Percentiles rank a stretch among this genome's conserved stretches.
Evolutionary conservation across 2,888 invertebrate species (phyloP).

Genomic region (Linnaemya vulpina): DNA sequence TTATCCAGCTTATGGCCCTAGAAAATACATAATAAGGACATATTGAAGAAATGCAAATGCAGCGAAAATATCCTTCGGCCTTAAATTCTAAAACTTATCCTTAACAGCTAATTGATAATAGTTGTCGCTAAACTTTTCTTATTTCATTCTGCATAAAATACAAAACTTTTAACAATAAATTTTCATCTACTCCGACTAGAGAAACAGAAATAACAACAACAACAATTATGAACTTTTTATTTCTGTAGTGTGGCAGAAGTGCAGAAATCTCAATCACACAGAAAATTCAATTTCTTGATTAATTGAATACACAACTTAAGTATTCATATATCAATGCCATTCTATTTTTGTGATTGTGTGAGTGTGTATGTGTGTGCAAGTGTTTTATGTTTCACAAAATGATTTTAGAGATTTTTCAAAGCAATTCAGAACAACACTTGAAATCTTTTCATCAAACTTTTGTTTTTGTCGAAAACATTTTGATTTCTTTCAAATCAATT

Average conservation of each 20-base stretch:
- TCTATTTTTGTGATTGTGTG: background rate
- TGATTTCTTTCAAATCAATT: conserved; percentile 16
- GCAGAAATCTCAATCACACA: background rate
- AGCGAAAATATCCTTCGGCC: too few species aligned
- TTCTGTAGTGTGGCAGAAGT: background rate
- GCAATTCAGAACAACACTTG: background rate
- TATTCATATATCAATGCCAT: background rate
- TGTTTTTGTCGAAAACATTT: background rate
- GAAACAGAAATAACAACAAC: too few species aligned
- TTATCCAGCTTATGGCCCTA: too few species aligned
- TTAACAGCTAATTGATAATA: too few species aligned
- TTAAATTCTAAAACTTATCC: too few species aligned
- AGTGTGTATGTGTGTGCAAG: background rate
- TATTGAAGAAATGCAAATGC: too few species aligned
- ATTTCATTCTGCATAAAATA: too few species aligned
- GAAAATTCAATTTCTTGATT: background rate
- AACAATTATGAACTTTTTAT: background rate
- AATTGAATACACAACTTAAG: background rate
- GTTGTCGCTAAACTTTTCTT: too few species aligned
- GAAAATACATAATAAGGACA: too few species aligned
- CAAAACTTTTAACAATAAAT: background rate
- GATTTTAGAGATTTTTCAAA: background rate
- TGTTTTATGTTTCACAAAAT: background rate
- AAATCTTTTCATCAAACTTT: background rate
- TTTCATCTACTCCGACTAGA: background rate